Conservation (phyloP, 2,113 vertebrate species). For the Halichoerus grypus region DNA sequence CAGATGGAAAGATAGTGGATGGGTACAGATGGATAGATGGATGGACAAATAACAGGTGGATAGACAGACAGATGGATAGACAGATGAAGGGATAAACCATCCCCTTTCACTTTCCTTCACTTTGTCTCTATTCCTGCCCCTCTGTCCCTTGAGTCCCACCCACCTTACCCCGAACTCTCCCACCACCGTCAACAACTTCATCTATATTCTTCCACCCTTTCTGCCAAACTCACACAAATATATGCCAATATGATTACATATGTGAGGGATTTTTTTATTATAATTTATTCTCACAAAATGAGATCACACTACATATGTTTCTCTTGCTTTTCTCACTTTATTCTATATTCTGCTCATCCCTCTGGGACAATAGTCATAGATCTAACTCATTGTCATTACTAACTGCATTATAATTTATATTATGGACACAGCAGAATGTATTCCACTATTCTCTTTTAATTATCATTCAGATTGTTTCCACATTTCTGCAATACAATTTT, state of each 20-base stretch:
- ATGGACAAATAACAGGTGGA: neutral
- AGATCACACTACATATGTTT: neutral
- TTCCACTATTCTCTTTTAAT: neutral
- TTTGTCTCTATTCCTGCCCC: neutral
- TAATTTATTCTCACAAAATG: neutral
- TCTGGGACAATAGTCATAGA: neutral
- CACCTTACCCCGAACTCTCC: neutral
- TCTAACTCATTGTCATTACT: neutral
- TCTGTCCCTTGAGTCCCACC: neutral
- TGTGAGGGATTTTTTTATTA: neutral
- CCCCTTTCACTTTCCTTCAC: neutral
- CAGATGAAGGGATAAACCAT: neutral
- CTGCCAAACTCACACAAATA: neutral
- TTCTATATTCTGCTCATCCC: neutral
- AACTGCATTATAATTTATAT: neutral
- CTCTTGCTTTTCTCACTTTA: constrained; percentile 36
- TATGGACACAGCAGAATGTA: neutral
- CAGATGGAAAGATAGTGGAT: neutral
- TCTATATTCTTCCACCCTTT: neutral
- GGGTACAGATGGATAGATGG: neutral
- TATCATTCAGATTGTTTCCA: neutral
- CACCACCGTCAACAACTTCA: neutral
- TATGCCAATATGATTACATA: neutral
- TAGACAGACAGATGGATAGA: neutral
- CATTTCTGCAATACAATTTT: neutral